These are phyloP conservation scores for Gasterosteus aculeatus DNA, from an alignment of 2,113 vertebrate species.

Conservation along the genomic window DNA sequence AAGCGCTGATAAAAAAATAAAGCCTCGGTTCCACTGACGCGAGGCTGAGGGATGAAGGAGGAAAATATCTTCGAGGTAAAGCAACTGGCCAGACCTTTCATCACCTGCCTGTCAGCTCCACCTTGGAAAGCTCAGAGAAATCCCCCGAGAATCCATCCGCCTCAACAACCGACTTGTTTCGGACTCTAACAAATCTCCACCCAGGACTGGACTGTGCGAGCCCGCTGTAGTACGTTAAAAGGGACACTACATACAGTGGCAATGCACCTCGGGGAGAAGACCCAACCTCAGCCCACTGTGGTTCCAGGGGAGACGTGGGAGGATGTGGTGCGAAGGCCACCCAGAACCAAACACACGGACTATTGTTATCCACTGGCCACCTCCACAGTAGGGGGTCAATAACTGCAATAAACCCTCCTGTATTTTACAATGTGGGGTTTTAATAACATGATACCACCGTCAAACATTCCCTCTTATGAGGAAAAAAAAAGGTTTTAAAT, in stretches of 20 bases:
- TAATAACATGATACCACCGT: background rate
- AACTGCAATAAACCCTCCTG: slow-evolving; percentile 8
- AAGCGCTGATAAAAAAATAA: slow-evolving; percentile 19
- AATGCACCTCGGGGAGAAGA: slow-evolving; percentile 7
- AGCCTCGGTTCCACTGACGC: slow-evolving; percentile 32
- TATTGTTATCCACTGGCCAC: slow-evolving; percentile 7
- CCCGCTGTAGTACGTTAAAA: slow-evolving; percentile 6
- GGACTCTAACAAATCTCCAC: slow-evolving; percentile 45
- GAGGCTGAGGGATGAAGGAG: slow-evolving; percentile 40
- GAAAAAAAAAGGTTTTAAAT: background rate
- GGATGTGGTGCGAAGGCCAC: slow-evolving; percentile 55
- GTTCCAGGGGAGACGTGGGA: slow-evolving; percentile 7
- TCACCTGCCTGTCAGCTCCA: slow-evolving; percentile 54
- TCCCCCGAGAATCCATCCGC: slow-evolving; percentile 26
- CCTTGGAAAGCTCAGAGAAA: slow-evolving; percentile 30
- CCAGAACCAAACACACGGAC: slow-evolving; percentile 37
- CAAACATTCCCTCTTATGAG: background rate
- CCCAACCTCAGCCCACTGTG: slow-evolving; percentile 29
- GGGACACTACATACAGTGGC: slow-evolving; percentile 6
- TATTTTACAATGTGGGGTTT: background rate
- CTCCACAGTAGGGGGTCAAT: slow-evolving; percentile 12
- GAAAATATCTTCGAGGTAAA: slow-evolving; percentile 55
- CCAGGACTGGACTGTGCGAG: slow-evolving; percentile 16
- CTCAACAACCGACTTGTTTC: slow-evolving; percentile 44
- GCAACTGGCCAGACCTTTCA: slow-evolving; percentile 52